These are phyloP conservation scores for Sialis fuliginosa DNA, from an alignment of 2,888 invertebrate genomes.

Conservation along the genomic window DNA sequence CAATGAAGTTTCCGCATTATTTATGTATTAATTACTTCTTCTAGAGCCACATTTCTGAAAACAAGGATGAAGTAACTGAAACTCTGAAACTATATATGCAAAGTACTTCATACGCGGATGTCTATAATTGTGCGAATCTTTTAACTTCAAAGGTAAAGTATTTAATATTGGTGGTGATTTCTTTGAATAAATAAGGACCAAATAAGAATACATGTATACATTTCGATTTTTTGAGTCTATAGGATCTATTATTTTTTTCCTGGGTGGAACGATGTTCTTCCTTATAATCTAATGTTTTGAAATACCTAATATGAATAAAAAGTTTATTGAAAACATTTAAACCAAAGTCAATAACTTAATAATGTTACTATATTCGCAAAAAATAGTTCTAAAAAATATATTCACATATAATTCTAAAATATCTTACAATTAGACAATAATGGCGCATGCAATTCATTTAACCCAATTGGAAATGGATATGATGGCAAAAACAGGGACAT, in stretches of 20 bases:
- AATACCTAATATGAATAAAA: no score
- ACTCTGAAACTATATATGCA: conserved; percentile 39
- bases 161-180: not conserved
- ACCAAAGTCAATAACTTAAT: no score
- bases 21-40: conserved; percentile 19
- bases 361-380: no score
- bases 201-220: not conserved
- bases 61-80: conserved; percentile 46
- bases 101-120: conserved; percentile 46
- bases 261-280: no score
- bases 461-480: conserved; percentile 47
- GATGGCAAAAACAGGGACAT: conserved; percentile 38
- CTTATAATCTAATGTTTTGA: no score
- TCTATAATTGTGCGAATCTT: conserved; percentile 57
- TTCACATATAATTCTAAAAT: not conserved
- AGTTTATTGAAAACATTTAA: no score
- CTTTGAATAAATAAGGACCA: not conserved
- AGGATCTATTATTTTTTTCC: no score
- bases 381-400: no score
- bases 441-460: conserved; percentile 73
- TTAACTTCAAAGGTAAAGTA: conserved; percentile 50
- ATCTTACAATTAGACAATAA: conserved; percentile 35
- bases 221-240: not conserved
- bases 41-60: conserved; percentile 78
- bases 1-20: no score